Evolutionary conservation across 2,797 vertebrate genomes (phyloP).

Genomic region (Propithecus perrieri): DNA sequence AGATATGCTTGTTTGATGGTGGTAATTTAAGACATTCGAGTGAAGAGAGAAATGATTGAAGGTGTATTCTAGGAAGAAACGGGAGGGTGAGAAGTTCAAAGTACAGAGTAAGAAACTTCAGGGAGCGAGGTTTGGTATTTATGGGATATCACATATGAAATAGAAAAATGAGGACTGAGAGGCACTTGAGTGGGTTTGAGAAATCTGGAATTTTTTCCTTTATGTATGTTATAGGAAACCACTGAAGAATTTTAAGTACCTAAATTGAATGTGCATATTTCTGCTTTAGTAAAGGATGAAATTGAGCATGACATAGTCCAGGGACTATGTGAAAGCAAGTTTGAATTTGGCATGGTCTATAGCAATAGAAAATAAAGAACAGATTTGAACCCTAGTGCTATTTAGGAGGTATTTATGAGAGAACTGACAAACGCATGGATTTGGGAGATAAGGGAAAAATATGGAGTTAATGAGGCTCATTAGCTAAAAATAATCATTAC

Average conservation of each 20-base stretch:
- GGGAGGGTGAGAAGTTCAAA: background rate
- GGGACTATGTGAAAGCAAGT: background rate
- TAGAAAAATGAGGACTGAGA: background rate
- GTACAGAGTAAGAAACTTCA: background rate
- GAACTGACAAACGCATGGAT: background rate
- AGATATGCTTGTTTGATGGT: background rate
- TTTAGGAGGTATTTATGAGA: background rate
- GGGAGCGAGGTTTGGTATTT: background rate
- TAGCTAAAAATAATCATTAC: background rate
- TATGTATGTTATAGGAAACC: background rate
- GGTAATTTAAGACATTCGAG: background rate
- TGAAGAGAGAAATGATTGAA: background rate
- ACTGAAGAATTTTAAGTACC: background rate
- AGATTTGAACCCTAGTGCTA: background rate
- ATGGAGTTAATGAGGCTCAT: background rate
- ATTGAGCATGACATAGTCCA: background rate
- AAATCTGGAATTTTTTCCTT: background rate
- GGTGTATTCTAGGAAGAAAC: background rate
- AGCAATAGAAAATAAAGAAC: background rate
- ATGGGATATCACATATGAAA: background rate
- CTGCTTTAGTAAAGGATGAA: background rate
- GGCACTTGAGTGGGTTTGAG: background rate
- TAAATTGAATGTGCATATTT: background rate
- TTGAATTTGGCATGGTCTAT: background rate
- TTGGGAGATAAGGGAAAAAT: background rate